Base-by-base conservation (phyloP, 2,113 vertebrate genomes). In the Myotis davidii region DNA sequence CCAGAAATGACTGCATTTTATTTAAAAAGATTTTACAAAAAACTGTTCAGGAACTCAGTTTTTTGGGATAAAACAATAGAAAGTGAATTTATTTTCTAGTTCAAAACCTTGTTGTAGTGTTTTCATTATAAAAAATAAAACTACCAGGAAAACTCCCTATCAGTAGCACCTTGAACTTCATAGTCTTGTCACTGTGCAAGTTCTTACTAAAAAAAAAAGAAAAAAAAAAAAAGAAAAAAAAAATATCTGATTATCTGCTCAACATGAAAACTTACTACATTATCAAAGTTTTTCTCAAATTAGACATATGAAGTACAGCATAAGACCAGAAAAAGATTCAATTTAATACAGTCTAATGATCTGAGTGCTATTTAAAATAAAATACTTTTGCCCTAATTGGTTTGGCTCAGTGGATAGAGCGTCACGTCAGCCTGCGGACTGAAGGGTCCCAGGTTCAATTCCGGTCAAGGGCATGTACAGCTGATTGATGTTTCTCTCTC, bases 121-220 rank as follows among this genome's bases (percentile, higher is more conserved):
- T 94, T 94, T 81, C 65, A 90, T 77, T 95, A 94, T 64, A 97
- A 97, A 92, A 39, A 77, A 85, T 78, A 73, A 81, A 67, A 52
- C 59, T 59, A 94, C 16, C 70, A 91, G 52, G 77, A 92, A 97
- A 89, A n/a, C 21, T 54, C 50, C 83, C 45, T 81, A 76, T 61
- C 48, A 73, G 52, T 67, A 97, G 92, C 90, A 97, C 70, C 78
- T 85, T 85, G 52, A 90, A 25, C 39, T 96, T 85, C 85, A 76
- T 29, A 20, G 85, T 92, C 34, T 93, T 89, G 94, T 72, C 25
- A 72, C 32, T 79, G 42, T 25, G 23, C 20, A 94, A 61, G 39
- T 67, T 90, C 21, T 74, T 88, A 93, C 52, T 39, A 87, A 20
- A 37, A 85, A 64, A 70, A 52, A 32, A 56, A 78, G 39, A 88